Conservation (phyloP, 1,140 invertebrate species). For the Physella acuta region DNA sequence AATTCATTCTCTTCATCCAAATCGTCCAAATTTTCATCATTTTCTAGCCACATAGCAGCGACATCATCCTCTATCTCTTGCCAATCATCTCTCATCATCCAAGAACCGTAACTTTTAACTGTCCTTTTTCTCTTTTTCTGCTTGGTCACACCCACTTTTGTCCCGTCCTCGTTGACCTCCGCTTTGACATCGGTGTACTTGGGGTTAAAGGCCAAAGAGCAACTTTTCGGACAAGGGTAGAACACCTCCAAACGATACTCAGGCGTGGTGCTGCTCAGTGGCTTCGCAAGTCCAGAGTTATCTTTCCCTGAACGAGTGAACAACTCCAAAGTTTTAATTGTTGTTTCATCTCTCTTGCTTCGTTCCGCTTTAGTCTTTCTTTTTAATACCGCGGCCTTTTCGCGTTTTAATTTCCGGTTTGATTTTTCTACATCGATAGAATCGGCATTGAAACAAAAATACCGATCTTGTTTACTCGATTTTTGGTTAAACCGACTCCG, state of each 20-base stretch:
- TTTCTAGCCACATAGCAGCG: neutral
- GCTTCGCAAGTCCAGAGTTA: neutral
- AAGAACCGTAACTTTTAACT: neutral
- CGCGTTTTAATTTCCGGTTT: neutral
- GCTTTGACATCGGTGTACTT: slow-evolving; percentile 25
- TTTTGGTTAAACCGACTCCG: slow-evolving; percentile 13
- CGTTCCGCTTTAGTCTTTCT: no score
- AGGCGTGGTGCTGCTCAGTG: neutral
- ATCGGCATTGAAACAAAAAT: slow-evolving; percentile 22
- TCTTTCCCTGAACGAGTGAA: neutral
- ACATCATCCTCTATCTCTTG: neutral
- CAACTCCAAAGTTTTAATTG: neutral
- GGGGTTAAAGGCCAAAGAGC: slow-evolving; percentile 26
- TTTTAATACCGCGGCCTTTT: neutral
- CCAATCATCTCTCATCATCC: neutral
- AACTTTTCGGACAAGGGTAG: slow-evolving; percentile 26
- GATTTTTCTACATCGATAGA: neutral
- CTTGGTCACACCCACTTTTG: neutral
- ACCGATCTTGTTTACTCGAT: slow-evolving; percentile 4
- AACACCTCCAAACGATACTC: slow-evolving; percentile 19
- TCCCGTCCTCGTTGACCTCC: slow-evolving; percentile 6
- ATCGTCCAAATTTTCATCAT: neutral
- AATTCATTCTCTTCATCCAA: neutral
- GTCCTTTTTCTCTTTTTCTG: neutral
- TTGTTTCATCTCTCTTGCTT: neutral